Percentiles rank a stretch among this genome's conserved stretches.
phyloP scores from a whole-genome alignment of 2,888 invertebrate species.

The Heliconius sara region DNA sequence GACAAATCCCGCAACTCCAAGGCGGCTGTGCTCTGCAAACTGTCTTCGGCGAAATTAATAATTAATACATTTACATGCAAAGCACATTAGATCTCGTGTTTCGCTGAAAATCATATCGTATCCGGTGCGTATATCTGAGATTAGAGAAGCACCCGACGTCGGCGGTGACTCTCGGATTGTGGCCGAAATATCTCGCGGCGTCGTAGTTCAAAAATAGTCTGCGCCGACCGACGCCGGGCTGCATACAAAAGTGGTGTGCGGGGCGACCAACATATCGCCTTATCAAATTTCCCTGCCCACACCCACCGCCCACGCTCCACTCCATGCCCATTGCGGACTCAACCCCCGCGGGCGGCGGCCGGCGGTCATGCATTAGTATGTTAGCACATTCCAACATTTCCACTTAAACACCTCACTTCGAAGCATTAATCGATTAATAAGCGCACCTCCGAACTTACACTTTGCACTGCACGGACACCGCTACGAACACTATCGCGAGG shows the following conservation, averaged over 20 bases:
- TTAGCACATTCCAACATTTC: conserved; percentile 68
- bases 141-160: conserved; percentile 52
- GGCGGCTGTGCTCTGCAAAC: background rate
- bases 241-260: conserved; percentile 81
- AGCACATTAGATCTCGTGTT: conserved; percentile 29
- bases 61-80: conserved; percentile 36
- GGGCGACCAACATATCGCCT: conserved; percentile 67
- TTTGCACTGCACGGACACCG: conserved; percentile 59
- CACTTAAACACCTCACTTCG: conserved; percentile 64
- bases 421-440: conserved; percentile 73
- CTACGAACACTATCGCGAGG: conserved; percentile 53
- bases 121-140: conserved; percentile 30
- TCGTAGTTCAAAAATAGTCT: conserved; percentile 77
- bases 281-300: conserved; percentile 83
- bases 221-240: conserved; percentile 61
- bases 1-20: conserved; percentile 11
- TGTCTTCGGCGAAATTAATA: conserved; percentile 3
- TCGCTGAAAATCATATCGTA: conserved; percentile 30
- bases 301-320: conserved; percentile 66
- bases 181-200: conserved; percentile 59
- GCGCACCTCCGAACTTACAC: conserved; percentile 63
- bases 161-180: conserved; percentile 59
- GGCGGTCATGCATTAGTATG: conserved; percentile 78
- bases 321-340: conserved; percentile 53
- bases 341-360: conserved; percentile 52